phyloP scores from a whole-genome alignment of 2,888 invertebrate genomes.

The Noctua comes region DNA sequence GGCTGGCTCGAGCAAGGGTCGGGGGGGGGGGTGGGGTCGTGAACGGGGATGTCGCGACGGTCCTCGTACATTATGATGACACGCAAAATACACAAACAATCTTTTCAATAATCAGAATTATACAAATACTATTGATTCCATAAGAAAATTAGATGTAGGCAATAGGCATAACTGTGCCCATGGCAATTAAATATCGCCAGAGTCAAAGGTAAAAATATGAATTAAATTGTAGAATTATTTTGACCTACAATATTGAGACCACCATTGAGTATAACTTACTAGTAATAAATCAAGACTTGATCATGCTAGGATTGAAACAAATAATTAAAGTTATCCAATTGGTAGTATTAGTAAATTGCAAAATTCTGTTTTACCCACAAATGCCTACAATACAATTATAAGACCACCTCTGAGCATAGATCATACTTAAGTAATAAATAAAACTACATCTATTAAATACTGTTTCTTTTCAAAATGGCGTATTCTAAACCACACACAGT shows the following conservation, averaged over 20 bases:
- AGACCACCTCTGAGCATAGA: conserved; percentile 43
- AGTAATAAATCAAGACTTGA: conserved; percentile 15
- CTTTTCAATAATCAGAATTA: background rate
- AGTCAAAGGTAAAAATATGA: background rate
- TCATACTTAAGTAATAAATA: conserved; percentile 4
- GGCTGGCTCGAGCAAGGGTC: too few species aligned
- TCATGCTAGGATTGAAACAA: background rate
- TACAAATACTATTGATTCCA: background rate
- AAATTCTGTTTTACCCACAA: background rate
- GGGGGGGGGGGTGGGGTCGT: too few species aligned
- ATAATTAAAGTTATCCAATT: too few species aligned
- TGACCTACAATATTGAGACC: background rate
- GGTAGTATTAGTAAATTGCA: background rate
- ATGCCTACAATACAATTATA: background rate
- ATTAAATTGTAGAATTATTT: background rate
- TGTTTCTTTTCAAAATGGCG: conserved; percentile 40
- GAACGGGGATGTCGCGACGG: too few species aligned
- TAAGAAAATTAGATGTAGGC: background rate
- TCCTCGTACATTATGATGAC: background rate
- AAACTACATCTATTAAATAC: conserved; percentile 19
- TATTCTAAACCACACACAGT: conserved; percentile 44
- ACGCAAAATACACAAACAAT: background rate
- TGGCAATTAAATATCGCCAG: background rate
- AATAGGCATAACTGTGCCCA: background rate
- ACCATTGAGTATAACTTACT: background rate